phyloP scores from a whole-genome alignment of 1,140 invertebrate genomes.

The Drosophila takahashii region DNA sequence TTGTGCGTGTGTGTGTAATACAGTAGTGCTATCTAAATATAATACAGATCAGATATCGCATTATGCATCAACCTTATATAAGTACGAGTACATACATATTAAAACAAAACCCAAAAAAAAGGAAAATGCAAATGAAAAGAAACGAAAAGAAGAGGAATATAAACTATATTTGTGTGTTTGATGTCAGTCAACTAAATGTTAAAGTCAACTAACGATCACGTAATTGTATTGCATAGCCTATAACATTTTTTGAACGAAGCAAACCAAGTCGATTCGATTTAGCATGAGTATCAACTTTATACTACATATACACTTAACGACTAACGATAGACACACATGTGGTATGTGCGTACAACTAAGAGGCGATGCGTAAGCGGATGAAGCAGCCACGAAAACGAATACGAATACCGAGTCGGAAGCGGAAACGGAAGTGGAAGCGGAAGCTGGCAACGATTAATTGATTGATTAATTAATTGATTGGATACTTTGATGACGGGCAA shows the following conservation, averaged over 20 bases:
- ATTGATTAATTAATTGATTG: constrained; percentile 48
- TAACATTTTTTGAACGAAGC: constrained; percentile 55
- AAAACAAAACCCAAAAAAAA: constrained; percentile 4
- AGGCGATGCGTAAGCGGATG: not conserved
- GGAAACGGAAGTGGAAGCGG: constrained; percentile 8
- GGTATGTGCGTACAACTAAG: constrained; percentile 17
- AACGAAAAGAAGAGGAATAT: constrained; percentile 17
- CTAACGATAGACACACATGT: constrained; percentile 15
- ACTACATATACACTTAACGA: constrained; percentile 34
- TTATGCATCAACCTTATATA: constrained; percentile 59
- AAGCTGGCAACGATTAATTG: constrained; percentile 15
- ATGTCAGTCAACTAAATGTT: constrained; percentile 78
- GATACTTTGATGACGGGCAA: constrained; percentile 52
- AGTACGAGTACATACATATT: constrained; percentile 52
- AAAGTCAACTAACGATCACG: constrained; percentile 55
- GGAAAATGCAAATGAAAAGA: not conserved
- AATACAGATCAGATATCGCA: constrained; percentile 52
- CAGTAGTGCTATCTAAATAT: constrained; percentile 48
- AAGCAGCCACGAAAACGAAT: constrained; percentile 4
- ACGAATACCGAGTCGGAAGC: constrained; percentile 3
- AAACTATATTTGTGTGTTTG: constrained; percentile 71
- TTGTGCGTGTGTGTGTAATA: constrained; percentile 61
- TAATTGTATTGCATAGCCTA: constrained; percentile 57
- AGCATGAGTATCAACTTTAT: constrained; percentile 60
- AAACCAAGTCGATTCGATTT: constrained; percentile 52